phyloP scores from a whole-genome alignment of 1,140 invertebrate species.

The Cotesia vestalis region DNA sequence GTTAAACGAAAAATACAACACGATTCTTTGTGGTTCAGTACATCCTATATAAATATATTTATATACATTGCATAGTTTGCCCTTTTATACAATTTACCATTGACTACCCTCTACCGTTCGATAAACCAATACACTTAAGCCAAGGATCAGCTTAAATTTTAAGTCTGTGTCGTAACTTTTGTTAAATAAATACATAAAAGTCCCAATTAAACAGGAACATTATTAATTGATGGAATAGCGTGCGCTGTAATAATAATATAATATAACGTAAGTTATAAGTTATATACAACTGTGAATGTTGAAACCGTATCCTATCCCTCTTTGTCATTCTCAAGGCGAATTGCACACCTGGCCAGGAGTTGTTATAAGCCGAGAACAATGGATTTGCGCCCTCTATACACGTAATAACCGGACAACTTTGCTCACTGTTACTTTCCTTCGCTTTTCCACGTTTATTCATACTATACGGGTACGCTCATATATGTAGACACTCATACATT shows the following conservation, averaged over 20 bases:
- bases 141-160: background rate
- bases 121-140: slow-evolving; percentile 19
- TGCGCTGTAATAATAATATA: background rate
- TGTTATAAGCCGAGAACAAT: slow-evolving; percentile 43
- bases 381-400: slow-evolving; percentile 42
- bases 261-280: background rate
- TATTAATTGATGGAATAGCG: no score
- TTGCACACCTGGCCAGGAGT: slow-evolving; percentile 34
- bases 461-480: no score
- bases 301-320: background rate
- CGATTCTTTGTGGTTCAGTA: slow-evolving; percentile 14
- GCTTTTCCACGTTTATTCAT: slow-evolving; percentile 36
- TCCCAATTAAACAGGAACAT: no score
- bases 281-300: no score
- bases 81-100: background rate
- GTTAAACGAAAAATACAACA: slow-evolving; percentile 33
- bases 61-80: slow-evolving; percentile 9
- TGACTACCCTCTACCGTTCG: background rate
- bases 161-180: background rate
- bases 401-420: slow-evolving; percentile 46
- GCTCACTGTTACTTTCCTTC: slow-evolving; percentile 38
- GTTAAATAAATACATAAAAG: no score
- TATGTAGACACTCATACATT: no score
- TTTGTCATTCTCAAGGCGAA: background rate
- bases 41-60: background rate